A percentile compares a stretch with the other conserved stretches of the same genome.
Conservation (phyloP, 2,113 vertebrate genomes). For the Pseudopodoces humilis region DNA sequence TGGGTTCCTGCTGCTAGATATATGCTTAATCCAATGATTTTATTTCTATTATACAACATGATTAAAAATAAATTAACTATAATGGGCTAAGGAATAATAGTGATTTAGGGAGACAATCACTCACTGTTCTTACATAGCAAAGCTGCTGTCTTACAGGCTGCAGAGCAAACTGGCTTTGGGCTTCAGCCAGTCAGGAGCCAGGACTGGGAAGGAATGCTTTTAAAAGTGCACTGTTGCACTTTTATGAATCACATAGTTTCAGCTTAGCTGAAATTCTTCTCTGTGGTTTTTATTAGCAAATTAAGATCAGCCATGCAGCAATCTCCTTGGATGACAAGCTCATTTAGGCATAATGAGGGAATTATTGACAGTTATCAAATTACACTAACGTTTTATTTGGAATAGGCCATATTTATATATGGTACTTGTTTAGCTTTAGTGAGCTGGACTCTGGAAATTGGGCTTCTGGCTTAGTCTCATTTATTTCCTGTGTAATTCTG, state of each 20-base stretch:
- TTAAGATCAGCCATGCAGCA: conserved; percentile 45
- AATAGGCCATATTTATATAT: conserved; percentile 56
- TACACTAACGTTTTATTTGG: conserved; percentile 51
- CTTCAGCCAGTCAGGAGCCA: conserved; percentile 16
- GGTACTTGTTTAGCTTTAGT: conserved; percentile 47
- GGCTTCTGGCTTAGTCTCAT: conserved; percentile 65
- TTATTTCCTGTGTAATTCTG: conserved; percentile 74
- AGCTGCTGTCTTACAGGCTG: background rate
- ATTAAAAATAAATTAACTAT: conserved; percentile 73
- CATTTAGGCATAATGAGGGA: conserved; percentile 59
- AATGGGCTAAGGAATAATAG: conserved; percentile 63
- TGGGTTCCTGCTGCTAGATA: conserved; percentile 56
- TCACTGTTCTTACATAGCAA: conserved; percentile 54
- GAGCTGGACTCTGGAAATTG: conserved; percentile 61
- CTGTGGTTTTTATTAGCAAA: conserved; percentile 56
- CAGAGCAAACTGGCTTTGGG: background rate
- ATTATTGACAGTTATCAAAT: conserved; percentile 67
- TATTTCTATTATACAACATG: conserved; percentile 62
- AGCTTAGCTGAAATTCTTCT: conserved; percentile 45
- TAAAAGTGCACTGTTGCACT: conserved; percentile 39
- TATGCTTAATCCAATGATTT: conserved; percentile 57
- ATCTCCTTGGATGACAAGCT: conserved; percentile 56
- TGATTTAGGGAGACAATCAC: conserved; percentile 61
- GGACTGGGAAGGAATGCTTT: background rate
- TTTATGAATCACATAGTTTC: conserved; percentile 39